These are phyloP conservation scores for Anthrax anthrax DNA, from an alignment of 2,888 invertebrate species.

Conservation along the genomic window DNA sequence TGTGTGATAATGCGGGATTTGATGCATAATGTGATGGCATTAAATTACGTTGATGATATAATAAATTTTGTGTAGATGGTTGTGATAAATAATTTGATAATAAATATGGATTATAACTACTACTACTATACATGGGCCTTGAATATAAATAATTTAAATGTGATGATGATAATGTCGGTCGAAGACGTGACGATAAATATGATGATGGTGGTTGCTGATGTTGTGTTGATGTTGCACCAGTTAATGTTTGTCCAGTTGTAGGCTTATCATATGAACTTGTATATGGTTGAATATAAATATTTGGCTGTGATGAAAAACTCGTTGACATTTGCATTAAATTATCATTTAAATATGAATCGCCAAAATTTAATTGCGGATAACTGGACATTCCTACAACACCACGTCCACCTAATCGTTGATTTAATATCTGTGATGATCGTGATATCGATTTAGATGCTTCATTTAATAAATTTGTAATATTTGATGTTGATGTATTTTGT, in stretches of 20 bases:
- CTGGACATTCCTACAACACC: conserved; percentile 28
- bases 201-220: conserved; percentile 14
- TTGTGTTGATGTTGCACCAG: conserved; percentile 13
- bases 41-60: conserved; percentile 8
- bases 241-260: conserved; percentile 12
- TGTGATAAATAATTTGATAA: conserved; percentile 7
- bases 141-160: conserved; percentile 21
- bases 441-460: conserved; percentile 36
- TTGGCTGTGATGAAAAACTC: conserved; percentile 34
- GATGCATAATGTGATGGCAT: conserved; percentile 13
- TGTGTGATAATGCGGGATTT: conserved; percentile 18
- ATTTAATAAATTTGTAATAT: conserved; percentile 32
- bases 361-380: conserved; percentile 29
- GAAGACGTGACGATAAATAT: conserved; percentile 17
- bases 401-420: conserved; percentile 26
- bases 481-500: conserved; percentile 22
- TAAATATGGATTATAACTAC: conserved; percentile 8
- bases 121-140: conserved; percentile 9
- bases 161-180: conserved; percentile 31
- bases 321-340: conserved; percentile 34
- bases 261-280: conserved; percentile 16
- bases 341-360: conserved; percentile 16
- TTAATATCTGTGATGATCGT: conserved; percentile 33
- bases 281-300: conserved; percentile 33
- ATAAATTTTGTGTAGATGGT: conserved; percentile 6